Evolutionary conservation across 2,113 vertebrate species (phyloP).

Genomic region (Nestor notabilis): DNA sequence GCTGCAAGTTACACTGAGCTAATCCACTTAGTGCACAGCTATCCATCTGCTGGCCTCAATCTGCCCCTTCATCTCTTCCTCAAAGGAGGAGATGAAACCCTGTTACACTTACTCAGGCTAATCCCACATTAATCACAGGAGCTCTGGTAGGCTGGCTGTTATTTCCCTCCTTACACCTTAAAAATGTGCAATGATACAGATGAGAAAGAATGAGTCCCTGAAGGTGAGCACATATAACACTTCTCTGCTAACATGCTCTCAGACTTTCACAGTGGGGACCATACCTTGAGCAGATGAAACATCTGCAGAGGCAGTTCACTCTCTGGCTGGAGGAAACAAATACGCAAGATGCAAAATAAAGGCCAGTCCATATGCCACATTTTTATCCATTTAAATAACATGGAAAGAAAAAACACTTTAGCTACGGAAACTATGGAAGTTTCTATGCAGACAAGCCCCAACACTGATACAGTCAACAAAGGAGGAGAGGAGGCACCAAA

Average conservation of each 20-base stretch:
- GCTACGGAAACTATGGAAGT: background rate
- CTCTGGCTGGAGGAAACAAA: background rate
- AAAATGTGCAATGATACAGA: background rate
- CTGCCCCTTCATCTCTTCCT: constrained; percentile 25
- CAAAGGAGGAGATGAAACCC: constrained; percentile 17
- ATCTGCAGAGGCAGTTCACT: background rate
- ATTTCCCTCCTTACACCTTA: background rate
- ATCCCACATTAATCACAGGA: constrained; percentile 28
- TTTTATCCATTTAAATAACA: background rate
- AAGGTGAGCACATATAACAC: background rate
- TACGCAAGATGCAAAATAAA: background rate
- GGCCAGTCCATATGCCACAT: background rate
- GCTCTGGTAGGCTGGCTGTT: background rate
- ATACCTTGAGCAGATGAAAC: background rate
- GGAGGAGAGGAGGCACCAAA: background rate
- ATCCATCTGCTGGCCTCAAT: constrained; percentile 19
- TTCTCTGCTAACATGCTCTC: background rate
- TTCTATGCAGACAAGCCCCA: background rate
- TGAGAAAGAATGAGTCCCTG: background rate
- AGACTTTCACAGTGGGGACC: background rate
- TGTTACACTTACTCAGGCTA: background rate
- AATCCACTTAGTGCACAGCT: constrained; percentile 3
- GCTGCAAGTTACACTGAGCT: background rate
- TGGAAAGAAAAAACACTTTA: rapidly evolving
- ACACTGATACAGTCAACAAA: background rate